phyloP scores from a whole-genome alignment of 2,797 vertebrate species.

The Gorsachius magnificus region DNA sequence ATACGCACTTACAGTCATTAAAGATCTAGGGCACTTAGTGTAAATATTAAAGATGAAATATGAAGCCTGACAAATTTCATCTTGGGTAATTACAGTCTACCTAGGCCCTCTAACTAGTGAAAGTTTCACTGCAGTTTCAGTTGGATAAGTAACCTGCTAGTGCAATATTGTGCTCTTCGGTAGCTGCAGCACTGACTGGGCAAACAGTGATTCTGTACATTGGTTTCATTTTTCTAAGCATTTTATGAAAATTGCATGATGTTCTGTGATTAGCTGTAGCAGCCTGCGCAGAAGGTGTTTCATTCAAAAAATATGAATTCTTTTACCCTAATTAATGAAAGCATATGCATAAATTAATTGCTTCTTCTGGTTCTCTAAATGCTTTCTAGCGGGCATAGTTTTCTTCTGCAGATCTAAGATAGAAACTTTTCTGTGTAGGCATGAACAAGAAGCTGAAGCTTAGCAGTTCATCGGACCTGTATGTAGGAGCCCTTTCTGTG shows the following conservation, averaged over 20 bases:
- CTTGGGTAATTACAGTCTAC: background rate
- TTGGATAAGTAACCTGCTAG: background rate
- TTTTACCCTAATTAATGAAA: background rate
- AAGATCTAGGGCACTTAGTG: background rate
- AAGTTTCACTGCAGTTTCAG: background rate
- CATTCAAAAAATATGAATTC: background rate
- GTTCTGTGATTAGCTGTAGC: background rate
- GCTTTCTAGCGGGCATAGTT: background rate
- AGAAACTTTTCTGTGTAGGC: background rate
- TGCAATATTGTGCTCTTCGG: background rate
- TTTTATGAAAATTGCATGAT: background rate
- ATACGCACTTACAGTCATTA: background rate
- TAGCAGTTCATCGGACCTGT: background rate
- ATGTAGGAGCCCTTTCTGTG: background rate
- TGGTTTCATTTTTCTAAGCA: background rate
- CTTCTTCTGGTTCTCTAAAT: background rate
- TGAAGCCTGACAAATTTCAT: constrained; percentile 42
- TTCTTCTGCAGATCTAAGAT: background rate
- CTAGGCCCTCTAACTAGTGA: background rate
- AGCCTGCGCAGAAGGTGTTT: background rate
- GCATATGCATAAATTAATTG: background rate
- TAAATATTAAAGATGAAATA: constrained; percentile 37
- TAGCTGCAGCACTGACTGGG: background rate
- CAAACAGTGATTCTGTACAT: background rate
- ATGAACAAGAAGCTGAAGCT: background rate